phyloP scores from a whole-genome alignment of 2,797 vertebrate genomes.

The Otus scops region DNA sequence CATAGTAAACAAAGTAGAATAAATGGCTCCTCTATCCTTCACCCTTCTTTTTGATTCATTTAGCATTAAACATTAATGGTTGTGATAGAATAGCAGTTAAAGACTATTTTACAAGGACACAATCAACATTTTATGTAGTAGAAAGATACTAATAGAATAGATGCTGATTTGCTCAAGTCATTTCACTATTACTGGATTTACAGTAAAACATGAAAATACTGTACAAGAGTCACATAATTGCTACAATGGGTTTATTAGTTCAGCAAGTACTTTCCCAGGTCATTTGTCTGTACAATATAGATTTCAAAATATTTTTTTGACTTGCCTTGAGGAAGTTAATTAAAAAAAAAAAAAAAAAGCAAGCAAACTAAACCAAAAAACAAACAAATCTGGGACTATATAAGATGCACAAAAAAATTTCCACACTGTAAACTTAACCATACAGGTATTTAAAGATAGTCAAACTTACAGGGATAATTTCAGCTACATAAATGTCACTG shows the following conservation, averaged over 20 bases:
- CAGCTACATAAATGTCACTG: background rate
- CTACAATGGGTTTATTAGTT: background rate
- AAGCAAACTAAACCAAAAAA: background rate
- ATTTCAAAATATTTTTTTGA: background rate
- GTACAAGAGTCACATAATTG: background rate
- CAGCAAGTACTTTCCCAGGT: background rate
- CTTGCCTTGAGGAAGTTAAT: background rate
- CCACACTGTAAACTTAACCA: background rate
- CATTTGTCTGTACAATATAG: background rate
- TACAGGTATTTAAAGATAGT: background rate
- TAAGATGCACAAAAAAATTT: background rate
- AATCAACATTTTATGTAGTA: background rate
- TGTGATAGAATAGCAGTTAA: background rate
- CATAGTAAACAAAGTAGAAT: background rate
- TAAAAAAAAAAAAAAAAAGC: background rate
- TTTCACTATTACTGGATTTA: background rate
- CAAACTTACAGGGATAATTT: background rate
- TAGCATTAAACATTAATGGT: background rate
- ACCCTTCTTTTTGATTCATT: background rate
- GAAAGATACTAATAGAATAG: background rate
- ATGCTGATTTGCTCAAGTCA: background rate
- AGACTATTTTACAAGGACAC: background rate
- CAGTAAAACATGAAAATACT: background rate
- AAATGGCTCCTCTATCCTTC: background rate
- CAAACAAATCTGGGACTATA: background rate